phyloP scores from a whole-genome alignment of 2,888 invertebrate genomes.

The Tanypteryx hageni region DNA sequence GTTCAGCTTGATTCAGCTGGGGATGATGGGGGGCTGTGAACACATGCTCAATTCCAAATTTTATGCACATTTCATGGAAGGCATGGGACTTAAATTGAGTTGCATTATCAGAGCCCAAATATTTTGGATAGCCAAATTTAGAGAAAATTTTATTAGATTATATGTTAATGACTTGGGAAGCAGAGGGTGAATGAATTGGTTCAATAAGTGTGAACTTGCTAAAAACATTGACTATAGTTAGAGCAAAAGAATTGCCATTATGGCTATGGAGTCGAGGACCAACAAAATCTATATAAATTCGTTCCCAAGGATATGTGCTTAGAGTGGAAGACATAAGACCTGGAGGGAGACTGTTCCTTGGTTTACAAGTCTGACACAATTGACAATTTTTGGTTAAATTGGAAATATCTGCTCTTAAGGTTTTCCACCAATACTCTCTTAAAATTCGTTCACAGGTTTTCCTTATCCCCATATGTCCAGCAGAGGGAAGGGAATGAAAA shows the following conservation, averaged over 20 bases:
- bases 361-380: neutral
- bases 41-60: neutral
- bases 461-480: too few relatives aligned
- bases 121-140: conserved; percentile 33
- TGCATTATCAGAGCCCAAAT: neutral
- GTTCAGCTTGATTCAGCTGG: neutral
- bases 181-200: neutral
- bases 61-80: too few relatives aligned
- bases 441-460: neutral
- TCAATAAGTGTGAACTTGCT: neutral
- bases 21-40: neutral
- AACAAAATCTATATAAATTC: conserved; percentile 10
- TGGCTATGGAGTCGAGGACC: neutral
- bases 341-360: neutral
- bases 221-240: neutral
- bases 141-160: neutral
- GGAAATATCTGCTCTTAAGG: neutral
- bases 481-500: too few relatives aligned
- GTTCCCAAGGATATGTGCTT: neutral
- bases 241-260: neutral
- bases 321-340: neutral
- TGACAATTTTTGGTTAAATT: neutral
- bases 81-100: neutral
- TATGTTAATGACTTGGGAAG: neutral
- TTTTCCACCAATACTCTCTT: neutral